Percentiles rank a stretch among this genome's conserved stretches.
These are phyloP conservation scores for Odontamblyopus lacepedii DNA, from an alignment of 2,797 vertebrate species.

Conservation along the genomic window DNA sequence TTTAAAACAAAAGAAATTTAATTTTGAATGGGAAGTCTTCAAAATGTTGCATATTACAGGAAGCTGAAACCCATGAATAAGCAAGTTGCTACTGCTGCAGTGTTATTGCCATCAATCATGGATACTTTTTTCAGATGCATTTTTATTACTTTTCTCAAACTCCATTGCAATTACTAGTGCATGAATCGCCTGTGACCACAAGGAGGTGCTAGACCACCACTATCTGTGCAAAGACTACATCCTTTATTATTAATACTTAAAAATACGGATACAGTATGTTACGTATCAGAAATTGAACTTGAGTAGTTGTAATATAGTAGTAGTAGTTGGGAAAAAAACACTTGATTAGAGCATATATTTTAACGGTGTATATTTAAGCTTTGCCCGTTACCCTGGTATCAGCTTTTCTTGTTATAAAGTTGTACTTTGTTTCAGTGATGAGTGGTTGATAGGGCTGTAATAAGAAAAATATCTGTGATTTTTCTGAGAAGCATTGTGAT, in stretches of 20 bases:
- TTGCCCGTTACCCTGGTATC: background rate
- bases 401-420: background rate
- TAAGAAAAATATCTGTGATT: too few species aligned
- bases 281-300: background rate
- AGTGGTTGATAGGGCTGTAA: constrained; percentile 32
- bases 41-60: too few species aligned
- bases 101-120: too few species aligned
- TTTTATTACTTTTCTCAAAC: background rate
- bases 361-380: background rate
- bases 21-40: too few species aligned
- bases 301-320: background rate
- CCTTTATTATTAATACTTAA: background rate
- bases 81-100: too few species aligned
- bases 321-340: background rate
- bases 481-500: too few species aligned
- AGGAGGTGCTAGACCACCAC: constrained; percentile 39
- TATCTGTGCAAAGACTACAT: background rate
- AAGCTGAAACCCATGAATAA: too few species aligned
- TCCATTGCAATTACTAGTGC: background rate
- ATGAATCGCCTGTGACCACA: constrained; percentile 40
- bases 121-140: background rate
- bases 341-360: background rate
- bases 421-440: constrained; percentile 26
- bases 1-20: too few species aligned
- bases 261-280: background rate